These are phyloP conservation scores for Coreius guichenoti DNA, from an alignment of 2,797 vertebrate species.

Conservation along the genomic window DNA sequence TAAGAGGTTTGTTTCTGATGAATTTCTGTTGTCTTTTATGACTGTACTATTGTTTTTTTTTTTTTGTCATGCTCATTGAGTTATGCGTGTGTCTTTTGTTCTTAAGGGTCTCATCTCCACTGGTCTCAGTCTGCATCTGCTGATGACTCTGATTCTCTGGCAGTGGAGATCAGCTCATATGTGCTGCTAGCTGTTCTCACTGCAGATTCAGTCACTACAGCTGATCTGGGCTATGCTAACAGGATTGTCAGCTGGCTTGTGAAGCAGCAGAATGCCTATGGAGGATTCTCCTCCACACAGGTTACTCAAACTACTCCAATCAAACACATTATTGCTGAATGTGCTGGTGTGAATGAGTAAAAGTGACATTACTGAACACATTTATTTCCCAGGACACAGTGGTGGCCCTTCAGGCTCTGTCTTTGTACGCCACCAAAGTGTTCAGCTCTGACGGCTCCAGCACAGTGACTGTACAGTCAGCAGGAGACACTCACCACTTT, in stretches of 20 bases:
- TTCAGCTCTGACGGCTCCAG: slow-evolving; percentile 76
- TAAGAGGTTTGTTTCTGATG: slow-evolving; percentile 61
- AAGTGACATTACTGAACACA: slow-evolving; percentile 70
- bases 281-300: slow-evolving; percentile 82
- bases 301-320: no score
- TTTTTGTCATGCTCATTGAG: no score
- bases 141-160: slow-evolving; percentile 71
- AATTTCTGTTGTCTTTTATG: background rate
- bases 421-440: slow-evolving; percentile 80
- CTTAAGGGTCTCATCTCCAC: slow-evolving; percentile 41
- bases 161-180: slow-evolving; percentile 85
- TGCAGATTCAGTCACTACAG: slow-evolving; percentile 56
- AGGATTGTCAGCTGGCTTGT: slow-evolving; percentile 81
- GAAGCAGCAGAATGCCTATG: slow-evolving; percentile 79
- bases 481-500: slow-evolving; percentile 72
- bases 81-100: no score
- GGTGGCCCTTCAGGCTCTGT: slow-evolving; percentile 86
- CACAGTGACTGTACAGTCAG: slow-evolving; percentile 73
- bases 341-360: no score
- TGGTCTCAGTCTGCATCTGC: slow-evolving; percentile 79
- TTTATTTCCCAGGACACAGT: slow-evolving; percentile 75
- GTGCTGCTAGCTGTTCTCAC: slow-evolving; percentile 80
- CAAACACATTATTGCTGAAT: no score
- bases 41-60: no score
- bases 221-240: slow-evolving; percentile 74